Evolutionary conservation across 2,113 vertebrate genomes (phyloP).

Genomic region (Ariopsis seemanni): DNA sequence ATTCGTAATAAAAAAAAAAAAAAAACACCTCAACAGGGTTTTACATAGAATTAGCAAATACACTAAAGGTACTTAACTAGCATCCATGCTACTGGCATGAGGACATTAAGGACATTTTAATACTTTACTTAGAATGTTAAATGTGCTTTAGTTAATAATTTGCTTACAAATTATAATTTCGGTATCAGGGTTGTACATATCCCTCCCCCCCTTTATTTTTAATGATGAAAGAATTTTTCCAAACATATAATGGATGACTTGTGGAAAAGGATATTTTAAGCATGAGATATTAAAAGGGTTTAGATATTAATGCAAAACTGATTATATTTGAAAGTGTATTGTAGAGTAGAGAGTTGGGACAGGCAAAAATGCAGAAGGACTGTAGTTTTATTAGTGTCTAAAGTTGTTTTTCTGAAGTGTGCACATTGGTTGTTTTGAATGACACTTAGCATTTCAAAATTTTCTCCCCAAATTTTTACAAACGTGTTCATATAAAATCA

Average conservation of each 20-base stretch:
- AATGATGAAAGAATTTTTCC: too few species aligned
- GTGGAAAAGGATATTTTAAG: neutral
- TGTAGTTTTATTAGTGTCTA: neutral
- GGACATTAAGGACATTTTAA: neutral
- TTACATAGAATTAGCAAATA: neutral
- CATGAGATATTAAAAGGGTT: neutral
- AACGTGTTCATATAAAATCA: neutral
- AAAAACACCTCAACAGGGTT: neutral
- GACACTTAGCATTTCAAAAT: neutral
- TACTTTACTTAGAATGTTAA: neutral
- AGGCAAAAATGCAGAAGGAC: neutral
- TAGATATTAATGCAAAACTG: neutral
- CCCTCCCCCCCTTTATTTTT: neutral
- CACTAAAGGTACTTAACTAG: neutral
- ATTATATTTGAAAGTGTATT: neutral
- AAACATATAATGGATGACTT: neutral
- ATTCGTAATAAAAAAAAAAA: too few species aligned
- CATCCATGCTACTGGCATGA: neutral
- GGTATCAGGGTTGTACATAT: neutral
- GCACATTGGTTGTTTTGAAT: neutral
- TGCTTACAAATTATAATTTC: neutral
- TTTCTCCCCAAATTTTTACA: neutral
- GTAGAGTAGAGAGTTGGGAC: neutral
- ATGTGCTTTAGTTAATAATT: too few species aligned
- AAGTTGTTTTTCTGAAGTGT: neutral